Base-by-base conservation (phyloP, 2,113 vertebrate genomes). In the Kobus ellipsiprymnus region DNA sequence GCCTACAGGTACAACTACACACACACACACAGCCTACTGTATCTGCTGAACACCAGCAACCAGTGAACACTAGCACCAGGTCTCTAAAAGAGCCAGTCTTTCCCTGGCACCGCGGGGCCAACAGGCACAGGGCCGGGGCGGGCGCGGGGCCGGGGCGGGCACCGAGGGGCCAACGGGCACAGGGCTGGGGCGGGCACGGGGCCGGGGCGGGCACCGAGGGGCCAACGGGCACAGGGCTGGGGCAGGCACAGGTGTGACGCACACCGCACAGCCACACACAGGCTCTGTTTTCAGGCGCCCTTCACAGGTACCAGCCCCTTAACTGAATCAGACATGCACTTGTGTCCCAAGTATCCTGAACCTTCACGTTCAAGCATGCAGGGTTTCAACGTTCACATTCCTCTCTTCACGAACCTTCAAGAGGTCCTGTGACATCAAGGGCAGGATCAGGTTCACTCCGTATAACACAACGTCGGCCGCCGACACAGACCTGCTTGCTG, bases 401-500 rank as follows among this genome's bases (percentile, higher is more conserved):
- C 11, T 67, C 46, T 71, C 62, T 46, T 78, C 6, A 81, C 97
- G 98, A 98, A 99, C 99, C 99, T 99, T 99, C 94, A 99, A 98
- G 97, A 99, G 99, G 98, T 99, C 99, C 98, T 99, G 99, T 97
- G 99, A 99, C 99, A 99, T 99, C 96, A 99, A 99, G 8, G 99
- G 99, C 95, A 99, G 98, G 91, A 99, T 99, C 60, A 99, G 99
- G 98, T 99, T 99, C 96, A 99, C 99, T 7, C 99, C 99, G 55
- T 99, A 99, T 29, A 99, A 99, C 94, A 99, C 99, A 48, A 99
- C 99, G 81, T 99, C 99, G 54, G 99, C 99, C 19, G 99, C 99
- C 0, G 99, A 99, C 7, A 99, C 99, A 1, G 99, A 99, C 97
- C 99, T 99, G 87, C 97, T 99, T 85, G 99, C 99, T 25, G 99